Evolutionary conservation across 2,888 invertebrate species (phyloP), one percentile per base, ranked within the genome.

Genomic region (Spodoptera exigua): DNA sequence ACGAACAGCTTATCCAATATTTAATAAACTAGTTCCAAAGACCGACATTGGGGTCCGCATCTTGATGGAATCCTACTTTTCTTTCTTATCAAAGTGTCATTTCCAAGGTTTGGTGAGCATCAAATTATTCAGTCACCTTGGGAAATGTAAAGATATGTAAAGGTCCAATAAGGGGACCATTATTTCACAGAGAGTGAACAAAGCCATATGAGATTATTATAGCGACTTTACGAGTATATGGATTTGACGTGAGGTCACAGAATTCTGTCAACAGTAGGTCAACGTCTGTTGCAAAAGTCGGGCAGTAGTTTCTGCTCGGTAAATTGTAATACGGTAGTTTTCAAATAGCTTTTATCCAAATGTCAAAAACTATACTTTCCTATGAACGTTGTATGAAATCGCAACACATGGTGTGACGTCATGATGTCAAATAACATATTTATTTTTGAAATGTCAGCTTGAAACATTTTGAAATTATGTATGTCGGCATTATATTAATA

Each of bases 171-270:
- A 54, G 45, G 37, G 13, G 70, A 17, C 70, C 58, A 64, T 73
- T 76, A 74, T 70, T 74, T 74, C 65, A 77, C 75, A 61, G 70
- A 49, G 35, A 46, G 17, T 59, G 74, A 65, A 68, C 74, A 69
- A 60, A 58, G 56, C 70, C 54, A n/a, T 60, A 54, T 48, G 58
- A 59, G 56, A 61, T 58, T 76, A 72, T 73, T 63, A 73, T 43
- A 41, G 21, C 10, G 32, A 67, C 68, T 34, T 74, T 39, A 48
- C 44, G 39, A n/a, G n/a, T n/a, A n/a, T n/a, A n/a, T 46, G 59
- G 57, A 61, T 61, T 43, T 68, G 54, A 59, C 21, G 52, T 47
- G 68, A 40, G 9, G 21, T 7, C 43, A 35, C 35, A 53, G 55
- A 35, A 2, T 17, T 16, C 7, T 13, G 17, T 11, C 52, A 16